Evolutionary conservation across 2,113 vertebrate species (phyloP).

Genomic region (Illadopsis cleaveri): DNA sequence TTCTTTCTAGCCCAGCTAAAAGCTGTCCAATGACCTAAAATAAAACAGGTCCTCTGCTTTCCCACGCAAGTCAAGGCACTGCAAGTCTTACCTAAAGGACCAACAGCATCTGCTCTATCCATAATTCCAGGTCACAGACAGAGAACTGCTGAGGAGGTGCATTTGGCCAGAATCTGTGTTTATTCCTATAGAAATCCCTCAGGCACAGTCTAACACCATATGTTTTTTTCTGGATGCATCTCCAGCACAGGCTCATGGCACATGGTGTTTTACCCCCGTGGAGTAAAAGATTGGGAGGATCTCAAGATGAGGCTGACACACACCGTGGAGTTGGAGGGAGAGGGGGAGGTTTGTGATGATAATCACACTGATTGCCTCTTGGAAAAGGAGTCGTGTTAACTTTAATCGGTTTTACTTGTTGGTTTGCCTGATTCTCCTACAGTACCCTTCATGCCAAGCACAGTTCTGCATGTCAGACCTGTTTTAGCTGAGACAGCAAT

Average conservation of each 20-base stretch:
- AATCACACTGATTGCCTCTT: not conserved
- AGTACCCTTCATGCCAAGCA: not conserved
- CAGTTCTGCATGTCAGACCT: not conserved
- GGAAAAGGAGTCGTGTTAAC: not conserved
- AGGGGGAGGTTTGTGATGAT: not conserved
- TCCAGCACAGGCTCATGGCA: not conserved
- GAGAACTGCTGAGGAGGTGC: slow-evolving; percentile 10
- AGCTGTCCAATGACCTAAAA: not conserved
- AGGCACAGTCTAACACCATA: slow-evolving; percentile 23
- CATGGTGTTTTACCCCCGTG: not conserved
- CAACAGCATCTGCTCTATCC: not conserved
- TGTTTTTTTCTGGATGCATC: slow-evolving; percentile 19
- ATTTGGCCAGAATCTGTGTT: slow-evolving; percentile 16
- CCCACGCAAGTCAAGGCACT: not conserved
- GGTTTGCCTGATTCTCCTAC: not conserved
- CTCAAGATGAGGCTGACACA: not conserved
- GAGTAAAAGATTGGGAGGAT: not conserved
- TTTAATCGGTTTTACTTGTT: not conserved
- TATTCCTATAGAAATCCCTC: not conserved
- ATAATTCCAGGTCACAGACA: slow-evolving; percentile 15
- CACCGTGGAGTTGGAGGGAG: not conserved
- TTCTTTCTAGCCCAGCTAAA: not conserved
- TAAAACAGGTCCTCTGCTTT: not conserved
- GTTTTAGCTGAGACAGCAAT: not conserved
- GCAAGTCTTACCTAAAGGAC: not conserved